A percentile compares a stretch with the other conserved stretches of the same genome.
Conservation (phyloP, 1,140 invertebrate species). For the Neodiprion fabricii region DNA sequence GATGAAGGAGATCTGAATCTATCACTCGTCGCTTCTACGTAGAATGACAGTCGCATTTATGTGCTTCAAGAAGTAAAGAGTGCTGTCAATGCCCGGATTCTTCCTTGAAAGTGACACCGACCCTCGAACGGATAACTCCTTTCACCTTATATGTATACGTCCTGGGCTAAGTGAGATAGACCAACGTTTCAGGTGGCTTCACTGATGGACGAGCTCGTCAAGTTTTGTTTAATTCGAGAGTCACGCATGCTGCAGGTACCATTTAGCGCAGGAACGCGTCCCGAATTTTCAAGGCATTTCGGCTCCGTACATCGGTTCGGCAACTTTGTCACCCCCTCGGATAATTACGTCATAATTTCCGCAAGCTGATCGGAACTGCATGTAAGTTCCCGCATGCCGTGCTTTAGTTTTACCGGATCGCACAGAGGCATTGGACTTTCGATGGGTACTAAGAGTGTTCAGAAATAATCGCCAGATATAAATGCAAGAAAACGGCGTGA, state of each 20-base stretch:
- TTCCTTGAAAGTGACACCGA: no score
- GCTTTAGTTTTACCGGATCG: neutral
- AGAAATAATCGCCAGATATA: no score
- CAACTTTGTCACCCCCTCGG: neutral
- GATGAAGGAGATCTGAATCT: neutral
- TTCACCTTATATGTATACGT: no score
- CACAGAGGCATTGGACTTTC: no score
- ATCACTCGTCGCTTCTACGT: neutral
- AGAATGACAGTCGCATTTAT: neutral
- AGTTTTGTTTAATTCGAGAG: neutral
- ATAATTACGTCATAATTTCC: neutral
- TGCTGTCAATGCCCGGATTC: no score
- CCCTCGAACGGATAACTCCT: no score
- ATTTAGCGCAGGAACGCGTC: neutral
- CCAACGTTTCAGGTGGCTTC: no score
- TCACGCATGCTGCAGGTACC: neutral
- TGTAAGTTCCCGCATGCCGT: neutral
- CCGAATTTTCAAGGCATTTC: neutral
- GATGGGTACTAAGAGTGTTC: no score
- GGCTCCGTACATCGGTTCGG: neutral
- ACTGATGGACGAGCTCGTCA: neutral
- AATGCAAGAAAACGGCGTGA: no score
- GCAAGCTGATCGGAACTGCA: neutral
- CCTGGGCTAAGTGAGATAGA: no score
- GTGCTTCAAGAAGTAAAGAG: no score